Evolutionary conservation across 1,140 invertebrate genomes (phyloP).

Genomic region (Dufourea novaeangliae): DNA sequence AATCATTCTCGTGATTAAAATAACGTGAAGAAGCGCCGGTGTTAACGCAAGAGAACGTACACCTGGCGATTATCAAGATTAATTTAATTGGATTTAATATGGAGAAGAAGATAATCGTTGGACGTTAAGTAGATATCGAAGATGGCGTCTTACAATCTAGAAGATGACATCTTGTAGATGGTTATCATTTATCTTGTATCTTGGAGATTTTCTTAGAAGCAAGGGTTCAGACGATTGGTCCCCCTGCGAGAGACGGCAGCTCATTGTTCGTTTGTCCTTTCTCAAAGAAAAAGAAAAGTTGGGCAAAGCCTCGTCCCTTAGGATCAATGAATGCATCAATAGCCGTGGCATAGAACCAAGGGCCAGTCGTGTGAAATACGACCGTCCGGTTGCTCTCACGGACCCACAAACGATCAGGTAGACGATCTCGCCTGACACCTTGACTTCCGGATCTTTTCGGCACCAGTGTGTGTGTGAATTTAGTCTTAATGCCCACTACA

Average conservation of each 20-base stretch:
- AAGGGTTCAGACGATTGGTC: neutral
- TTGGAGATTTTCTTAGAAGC: neutral
- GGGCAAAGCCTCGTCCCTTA: neutral
- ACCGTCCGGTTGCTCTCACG: conserved; percentile 4
- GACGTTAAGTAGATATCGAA: neutral
- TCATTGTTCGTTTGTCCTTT: conserved; percentile 13
- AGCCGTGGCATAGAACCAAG: neutral
- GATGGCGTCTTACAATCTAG: neutral
- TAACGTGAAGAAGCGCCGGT: too few species aligned
- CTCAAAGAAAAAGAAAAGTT: conserved; percentile 25
- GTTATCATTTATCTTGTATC: neutral
- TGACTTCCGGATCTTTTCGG: neutral
- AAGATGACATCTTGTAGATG: neutral
- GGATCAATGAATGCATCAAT: conserved; percentile 16
- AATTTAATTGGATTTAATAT: neutral
- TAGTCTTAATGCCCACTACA: neutral
- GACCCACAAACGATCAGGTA: conserved; percentile 16
- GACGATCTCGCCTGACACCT: neutral
- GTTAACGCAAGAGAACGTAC: too few species aligned
- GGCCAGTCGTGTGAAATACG: conserved; percentile 22
- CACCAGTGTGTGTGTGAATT: neutral
- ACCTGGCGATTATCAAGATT: neutral
- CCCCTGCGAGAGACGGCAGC: too few species aligned
- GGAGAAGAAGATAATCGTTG: neutral
- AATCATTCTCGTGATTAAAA: too few species aligned